A percentile compares a stretch with the other conserved stretches of the same genome.
Conservation (phyloP, 1,140 invertebrate genomes). For the Ruditapes philippinarum region DNA sequence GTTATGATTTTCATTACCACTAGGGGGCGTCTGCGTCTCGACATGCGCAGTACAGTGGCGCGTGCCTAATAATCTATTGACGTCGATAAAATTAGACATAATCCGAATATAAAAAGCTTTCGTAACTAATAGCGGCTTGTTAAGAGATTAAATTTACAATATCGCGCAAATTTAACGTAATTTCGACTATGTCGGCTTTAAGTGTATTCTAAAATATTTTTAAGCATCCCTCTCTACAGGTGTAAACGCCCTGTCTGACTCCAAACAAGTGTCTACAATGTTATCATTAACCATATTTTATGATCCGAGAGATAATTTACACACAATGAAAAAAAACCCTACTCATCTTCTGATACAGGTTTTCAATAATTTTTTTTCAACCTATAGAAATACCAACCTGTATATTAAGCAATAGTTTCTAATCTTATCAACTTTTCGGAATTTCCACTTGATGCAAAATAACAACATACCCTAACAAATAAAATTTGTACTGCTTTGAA, state of each 20-base stretch:
- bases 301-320: neutral
- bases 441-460: too few species aligned
- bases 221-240: neutral
- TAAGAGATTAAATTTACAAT: neutral
- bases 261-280: neutral
- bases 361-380: too few species aligned
- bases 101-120: conserved; percentile 10
- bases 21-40: conserved; percentile 18
- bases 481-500: too few species aligned
- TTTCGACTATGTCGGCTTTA: neutral
- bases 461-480: too few species aligned
- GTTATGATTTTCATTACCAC: conserved; percentile 31
- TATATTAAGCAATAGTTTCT: too few species aligned
- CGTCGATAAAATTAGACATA: conserved; percentile 17
- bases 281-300: neutral
- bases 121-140: conserved; percentile 5
- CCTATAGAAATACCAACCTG: too few species aligned
- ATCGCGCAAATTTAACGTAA: conserved; percentile 1
- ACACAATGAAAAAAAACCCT: conserved; percentile 1
- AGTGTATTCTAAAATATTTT: neutral
- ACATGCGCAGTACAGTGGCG: conserved; percentile 39
- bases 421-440: too few species aligned
- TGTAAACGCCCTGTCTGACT: neutral
- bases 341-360: too few species aligned
- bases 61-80: conserved; percentile 30